phyloP scores from a whole-genome alignment of 2,888 invertebrate species.

The Drosophila quinaria region DNA sequence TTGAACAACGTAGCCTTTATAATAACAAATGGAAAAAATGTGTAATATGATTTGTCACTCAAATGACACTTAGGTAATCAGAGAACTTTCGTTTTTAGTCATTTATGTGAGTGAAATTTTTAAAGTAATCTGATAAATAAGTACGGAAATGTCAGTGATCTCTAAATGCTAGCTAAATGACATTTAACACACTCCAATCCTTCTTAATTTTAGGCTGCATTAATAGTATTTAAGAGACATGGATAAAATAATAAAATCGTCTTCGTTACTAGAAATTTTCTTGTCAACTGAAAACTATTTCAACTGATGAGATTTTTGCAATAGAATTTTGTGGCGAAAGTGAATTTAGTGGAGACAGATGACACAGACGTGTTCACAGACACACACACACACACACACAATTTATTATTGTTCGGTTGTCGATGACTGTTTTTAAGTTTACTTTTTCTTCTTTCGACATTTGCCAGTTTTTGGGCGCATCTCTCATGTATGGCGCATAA shows the following conservation, averaged over 20 bases:
- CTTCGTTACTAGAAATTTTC: neutral
- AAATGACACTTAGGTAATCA: neutral
- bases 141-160: neutral
- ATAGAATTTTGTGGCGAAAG: conserved; percentile 18
- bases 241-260: neutral
- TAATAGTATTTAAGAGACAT: neutral
- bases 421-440: conserved; percentile 54
- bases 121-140: too few relatives aligned
- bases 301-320: neutral
- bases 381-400: conserved; percentile 14
- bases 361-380: conserved; percentile 1
- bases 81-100: neutral
- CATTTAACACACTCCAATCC: neutral
- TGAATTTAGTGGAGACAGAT: conserved; percentile 21
- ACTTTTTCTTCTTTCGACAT: neutral
- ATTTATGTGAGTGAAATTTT: neutral
- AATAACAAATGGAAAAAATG: too few relatives aligned
- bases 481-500: conserved; percentile 47
- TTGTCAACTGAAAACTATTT: conserved; percentile 2
- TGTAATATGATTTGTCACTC: neutral
- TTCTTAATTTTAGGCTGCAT: neutral
- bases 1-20: too few relatives aligned
- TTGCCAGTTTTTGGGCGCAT: conserved; percentile 29
- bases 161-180: neutral
- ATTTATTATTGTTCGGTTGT: conserved; percentile 28